Evolutionary conservation across 2,888 invertebrate species (phyloP).

Genomic region (Pandemis corylana): DNA sequence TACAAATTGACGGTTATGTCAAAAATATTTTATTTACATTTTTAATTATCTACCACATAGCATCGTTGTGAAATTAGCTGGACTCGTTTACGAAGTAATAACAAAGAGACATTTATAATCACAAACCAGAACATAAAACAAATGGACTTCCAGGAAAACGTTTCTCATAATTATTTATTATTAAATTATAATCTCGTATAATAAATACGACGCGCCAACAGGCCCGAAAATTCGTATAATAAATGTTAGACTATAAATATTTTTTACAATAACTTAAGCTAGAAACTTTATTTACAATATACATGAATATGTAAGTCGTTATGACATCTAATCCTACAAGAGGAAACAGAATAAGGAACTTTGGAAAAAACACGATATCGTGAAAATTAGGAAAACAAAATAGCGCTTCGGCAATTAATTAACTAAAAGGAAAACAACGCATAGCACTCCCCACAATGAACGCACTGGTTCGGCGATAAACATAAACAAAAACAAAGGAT

Average conservation of each 20-base stretch:
- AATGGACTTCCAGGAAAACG: not conserved
- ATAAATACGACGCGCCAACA: conserved; percentile 22
- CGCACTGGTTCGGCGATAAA: conserved; percentile 22
- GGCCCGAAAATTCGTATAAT: conserved; percentile 17
- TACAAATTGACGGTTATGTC: conserved; percentile 39
- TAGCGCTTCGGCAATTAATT: conserved; percentile 37
- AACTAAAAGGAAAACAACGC: conserved; percentile 7
- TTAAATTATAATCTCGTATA: conserved; percentile 15
- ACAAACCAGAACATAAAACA: not conserved
- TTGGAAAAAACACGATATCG: conserved; percentile 55
- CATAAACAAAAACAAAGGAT: conserved; percentile 50
- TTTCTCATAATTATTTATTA: not conserved
- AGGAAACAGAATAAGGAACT: conserved; percentile 71
- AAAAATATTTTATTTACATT: conserved; percentile 40
- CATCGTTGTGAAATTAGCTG: conserved; percentile 62
- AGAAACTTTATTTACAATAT: conserved; percentile 50
- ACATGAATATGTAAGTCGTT: conserved; percentile 44
- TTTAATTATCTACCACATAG: conserved; percentile 24
- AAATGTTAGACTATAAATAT: conserved; percentile 36
- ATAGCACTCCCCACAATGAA: not conserved
- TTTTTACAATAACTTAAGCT: conserved; percentile 43
- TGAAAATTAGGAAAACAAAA: conserved; percentile 54
- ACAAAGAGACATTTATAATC: not conserved
- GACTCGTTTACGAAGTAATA: conserved; percentile 51
- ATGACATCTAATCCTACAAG: conserved; percentile 48